phyloP scores from a whole-genome alignment of 1,140 invertebrate genomes.

The Fopius arisanus region DNA sequence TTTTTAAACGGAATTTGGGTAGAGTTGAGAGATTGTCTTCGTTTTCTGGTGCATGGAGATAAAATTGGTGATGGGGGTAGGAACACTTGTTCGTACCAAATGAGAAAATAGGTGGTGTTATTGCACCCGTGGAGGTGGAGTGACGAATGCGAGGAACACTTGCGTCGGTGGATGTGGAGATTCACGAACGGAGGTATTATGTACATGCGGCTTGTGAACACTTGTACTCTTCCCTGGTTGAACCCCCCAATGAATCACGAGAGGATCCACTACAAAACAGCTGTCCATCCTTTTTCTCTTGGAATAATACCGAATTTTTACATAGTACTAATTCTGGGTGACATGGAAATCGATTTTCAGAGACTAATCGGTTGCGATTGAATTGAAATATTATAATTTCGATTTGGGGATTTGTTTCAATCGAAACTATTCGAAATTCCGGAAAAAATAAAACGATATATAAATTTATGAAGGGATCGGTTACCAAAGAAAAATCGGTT shows the following conservation, averaged over 20 bases:
- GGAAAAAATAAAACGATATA: too few species aligned
- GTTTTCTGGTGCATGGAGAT: too few species aligned
- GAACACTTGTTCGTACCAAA: not conserved
- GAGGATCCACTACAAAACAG: conserved; percentile 14
- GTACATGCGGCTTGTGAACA: conserved; percentile 57
- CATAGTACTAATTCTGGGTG: not conserved
- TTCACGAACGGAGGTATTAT: conserved; percentile 17
- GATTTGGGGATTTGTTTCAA: too few species aligned
- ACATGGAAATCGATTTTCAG: too few species aligned
- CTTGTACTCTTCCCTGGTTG: conserved; percentile 56
- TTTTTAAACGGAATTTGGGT: too few species aligned
- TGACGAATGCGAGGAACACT: not conserved
- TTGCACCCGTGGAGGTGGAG: not conserved
- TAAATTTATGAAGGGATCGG: too few species aligned
- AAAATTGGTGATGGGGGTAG: not conserved
- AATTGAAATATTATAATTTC: too few species aligned
- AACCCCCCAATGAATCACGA: conserved; percentile 46
- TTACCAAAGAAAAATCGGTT: too few species aligned
- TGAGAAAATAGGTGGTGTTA: not conserved
- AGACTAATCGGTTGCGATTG: too few species aligned
- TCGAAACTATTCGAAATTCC: too few species aligned
- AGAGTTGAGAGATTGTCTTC: too few species aligned
- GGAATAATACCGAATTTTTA: not conserved
- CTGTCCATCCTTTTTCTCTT: not conserved
- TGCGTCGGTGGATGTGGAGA: not conserved